These are phyloP conservation scores for Eilema depressum DNA, from an alignment of 2,888 invertebrate species.

Conservation along the genomic window DNA sequence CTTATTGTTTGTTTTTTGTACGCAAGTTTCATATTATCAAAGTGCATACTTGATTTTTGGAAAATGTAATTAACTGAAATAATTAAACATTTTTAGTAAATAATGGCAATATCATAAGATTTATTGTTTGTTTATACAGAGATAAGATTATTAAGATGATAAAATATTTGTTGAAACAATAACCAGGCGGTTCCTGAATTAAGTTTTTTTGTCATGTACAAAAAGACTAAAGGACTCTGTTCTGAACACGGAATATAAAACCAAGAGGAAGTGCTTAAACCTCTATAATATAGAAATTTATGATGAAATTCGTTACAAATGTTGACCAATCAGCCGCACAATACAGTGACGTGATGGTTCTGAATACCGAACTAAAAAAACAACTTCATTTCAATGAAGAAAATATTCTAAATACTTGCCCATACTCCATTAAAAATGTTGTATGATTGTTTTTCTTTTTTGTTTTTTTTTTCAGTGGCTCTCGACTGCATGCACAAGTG, in stretches of 20 bases:
- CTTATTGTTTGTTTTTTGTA: constrained; percentile 36
- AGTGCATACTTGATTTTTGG: not conserved
- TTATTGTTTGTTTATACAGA: not conserved
- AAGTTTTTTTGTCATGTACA: not conserved
- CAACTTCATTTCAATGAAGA: not conserved
- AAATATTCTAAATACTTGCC: not conserved
- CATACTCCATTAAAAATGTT: constrained; percentile 14
- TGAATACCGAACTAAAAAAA: not conserved
- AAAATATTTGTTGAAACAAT: not conserved
- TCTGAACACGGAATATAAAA: not conserved
- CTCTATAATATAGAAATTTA: too few species aligned
- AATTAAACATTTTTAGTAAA: not conserved
- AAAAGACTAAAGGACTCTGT: not conserved
- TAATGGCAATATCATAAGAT: not conserved
- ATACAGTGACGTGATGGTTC: not conserved
- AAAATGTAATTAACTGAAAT: not conserved
- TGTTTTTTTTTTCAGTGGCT: constrained; percentile 52
- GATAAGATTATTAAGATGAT: not conserved
- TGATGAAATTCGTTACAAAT: too few species aligned
- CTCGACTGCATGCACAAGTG: constrained; percentile 59
- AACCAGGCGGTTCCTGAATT: not conserved
- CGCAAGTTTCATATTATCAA: constrained; percentile 16
- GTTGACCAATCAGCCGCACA: not conserved
- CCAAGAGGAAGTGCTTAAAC: not conserved
- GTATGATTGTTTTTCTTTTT: constrained; percentile 30